Base-by-base conservation (phyloP, 2,888 invertebrate genomes). In the Epirrhoe tristata region DNA sequence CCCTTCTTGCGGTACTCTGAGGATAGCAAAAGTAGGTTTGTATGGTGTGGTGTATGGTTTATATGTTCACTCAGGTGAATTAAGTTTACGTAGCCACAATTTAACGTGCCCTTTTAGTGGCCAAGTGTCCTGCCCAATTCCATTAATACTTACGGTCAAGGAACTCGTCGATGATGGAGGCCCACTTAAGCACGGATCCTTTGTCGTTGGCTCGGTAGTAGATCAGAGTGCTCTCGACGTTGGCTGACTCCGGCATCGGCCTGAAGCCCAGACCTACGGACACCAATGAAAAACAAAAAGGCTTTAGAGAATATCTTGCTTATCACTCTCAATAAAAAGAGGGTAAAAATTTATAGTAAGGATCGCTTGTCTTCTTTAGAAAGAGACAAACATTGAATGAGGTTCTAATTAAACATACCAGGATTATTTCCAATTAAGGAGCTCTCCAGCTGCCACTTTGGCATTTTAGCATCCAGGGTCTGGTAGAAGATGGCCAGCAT, bases 401-500 rank as follows among this genome's bases (percentile, higher is more conserved):
- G 1, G 3, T 46, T 14, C 14, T 14, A n/a, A 1, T 32, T 17
- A 16, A 12, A 39, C 72, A 88, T 89, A 98, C 98, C 99, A 91
- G 99, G 99, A 94, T 99, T 99, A 83, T 94, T 96, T 74, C 98
- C 98, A 83, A 99, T 98, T 82, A 98, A 91, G 54, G 98, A 98
- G 70, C 95, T 94, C 17, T 96, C 96, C 87, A 97, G 94, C 91
- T 97, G 97, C 98, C 98, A 99, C 87, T 98, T 98, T 16, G 99
- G 99, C 87, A 95, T 95, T 83, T 96, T 96, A 76, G 94, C 88
- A 85, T 98, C 97, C 90, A 99, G 94, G 60, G 98, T 98, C 93
- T 97, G 97, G 90, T 98, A 98, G 95, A 99, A 99, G 83, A 99
- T 96, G 77, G 98, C 96, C 93, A 99, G 94, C 96, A 99, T 96